A percentile compares a stretch with the other conserved stretches of the same genome.
Evolutionary conservation across 2,888 invertebrate genomes (phyloP).

Genomic region (Fissipunctia ypsillon): DNA sequence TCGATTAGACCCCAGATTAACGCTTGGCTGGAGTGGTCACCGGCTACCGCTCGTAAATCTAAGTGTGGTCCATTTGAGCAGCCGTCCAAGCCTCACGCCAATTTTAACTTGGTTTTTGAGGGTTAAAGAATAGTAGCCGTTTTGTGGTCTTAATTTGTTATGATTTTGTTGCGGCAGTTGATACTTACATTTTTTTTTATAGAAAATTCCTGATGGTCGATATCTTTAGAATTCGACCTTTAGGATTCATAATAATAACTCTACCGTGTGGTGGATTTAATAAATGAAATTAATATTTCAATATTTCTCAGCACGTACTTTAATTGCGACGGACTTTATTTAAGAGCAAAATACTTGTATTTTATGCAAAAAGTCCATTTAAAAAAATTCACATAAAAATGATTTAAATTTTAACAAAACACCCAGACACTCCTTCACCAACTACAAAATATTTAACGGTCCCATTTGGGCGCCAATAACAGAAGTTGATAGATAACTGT

Average conservation of each 20-base stretch:
- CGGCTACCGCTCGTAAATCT: conserved; percentile 71
- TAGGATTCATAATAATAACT: not conserved
- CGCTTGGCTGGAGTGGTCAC: conserved; percentile 70
- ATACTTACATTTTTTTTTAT: not conserved
- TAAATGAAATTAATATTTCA: not conserved
- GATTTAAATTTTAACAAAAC: conserved; percentile 35
- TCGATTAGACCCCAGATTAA: conserved; percentile 68
- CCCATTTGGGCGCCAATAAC: conserved; percentile 64
- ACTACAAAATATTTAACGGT: conserved; percentile 52
- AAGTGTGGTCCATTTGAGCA: conserved; percentile 71
- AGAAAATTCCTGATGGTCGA: accelerated
- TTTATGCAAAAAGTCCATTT: too few species aligned
- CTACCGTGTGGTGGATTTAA: not conserved
- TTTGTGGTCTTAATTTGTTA: conserved; percentile 24
- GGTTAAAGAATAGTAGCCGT: conserved; percentile 43
- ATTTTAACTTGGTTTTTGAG: conserved; percentile 62
- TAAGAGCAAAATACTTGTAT: not conserved
- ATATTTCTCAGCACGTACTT: not conserved
- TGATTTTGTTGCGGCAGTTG: not conserved
- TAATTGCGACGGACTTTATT: not conserved
- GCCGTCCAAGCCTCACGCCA: conserved; percentile 47
- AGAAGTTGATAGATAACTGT: conserved; percentile 64
- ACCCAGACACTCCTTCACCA: conserved; percentile 41
- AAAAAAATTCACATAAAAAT: not conserved
- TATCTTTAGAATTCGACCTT: not conserved